Evolutionary conservation across 2,797 vertebrate species (phyloP).

Genomic region (Acipenser ruthenus): DNA sequence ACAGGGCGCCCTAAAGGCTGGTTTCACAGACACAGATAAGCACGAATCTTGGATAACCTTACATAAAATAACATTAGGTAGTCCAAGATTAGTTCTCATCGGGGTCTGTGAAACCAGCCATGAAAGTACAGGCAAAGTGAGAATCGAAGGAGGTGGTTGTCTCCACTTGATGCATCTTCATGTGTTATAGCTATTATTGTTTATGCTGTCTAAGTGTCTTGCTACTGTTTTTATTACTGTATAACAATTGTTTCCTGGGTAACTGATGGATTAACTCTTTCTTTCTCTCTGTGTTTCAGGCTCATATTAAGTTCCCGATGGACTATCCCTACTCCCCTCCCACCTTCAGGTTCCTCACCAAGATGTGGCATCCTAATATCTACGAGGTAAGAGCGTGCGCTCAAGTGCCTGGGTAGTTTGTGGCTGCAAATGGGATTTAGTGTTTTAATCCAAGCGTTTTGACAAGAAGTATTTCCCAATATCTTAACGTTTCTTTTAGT

Average conservation of each 20-base stretch:
- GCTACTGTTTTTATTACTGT: neutral
- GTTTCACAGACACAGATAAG: too few species aligned
- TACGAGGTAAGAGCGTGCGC: neutral
- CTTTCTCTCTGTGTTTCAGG: slow-evolving; percentile 56
- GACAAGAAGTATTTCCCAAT: neutral
- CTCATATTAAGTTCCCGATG: slow-evolving; percentile 97
- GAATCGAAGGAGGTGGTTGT: too few species aligned
- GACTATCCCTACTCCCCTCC: slow-evolving; percentile 98
- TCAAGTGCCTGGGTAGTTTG: neutral
- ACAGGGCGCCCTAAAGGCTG: too few species aligned
- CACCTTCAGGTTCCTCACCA: slow-evolving; percentile 96
- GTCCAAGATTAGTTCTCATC: too few species aligned
- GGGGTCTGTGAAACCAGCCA: too few species aligned
- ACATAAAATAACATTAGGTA: too few species aligned
- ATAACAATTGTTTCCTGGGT: neutral
- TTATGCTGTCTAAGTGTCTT: neutral
- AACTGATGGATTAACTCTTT: neutral
- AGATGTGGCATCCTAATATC: slow-evolving; percentile 96
- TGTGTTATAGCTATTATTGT: too few species aligned
- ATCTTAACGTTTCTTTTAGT: neutral
- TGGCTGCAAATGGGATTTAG: neutral
- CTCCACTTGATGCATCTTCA: too few species aligned
- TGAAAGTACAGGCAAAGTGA: neutral
- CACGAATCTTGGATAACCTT: too few species aligned
- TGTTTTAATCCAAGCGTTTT: neutral